These are phyloP conservation scores for Pantherophis vulpinus DNA, from an alignment of 2,797 vertebrate genomes.

Conservation along the genomic window DNA sequence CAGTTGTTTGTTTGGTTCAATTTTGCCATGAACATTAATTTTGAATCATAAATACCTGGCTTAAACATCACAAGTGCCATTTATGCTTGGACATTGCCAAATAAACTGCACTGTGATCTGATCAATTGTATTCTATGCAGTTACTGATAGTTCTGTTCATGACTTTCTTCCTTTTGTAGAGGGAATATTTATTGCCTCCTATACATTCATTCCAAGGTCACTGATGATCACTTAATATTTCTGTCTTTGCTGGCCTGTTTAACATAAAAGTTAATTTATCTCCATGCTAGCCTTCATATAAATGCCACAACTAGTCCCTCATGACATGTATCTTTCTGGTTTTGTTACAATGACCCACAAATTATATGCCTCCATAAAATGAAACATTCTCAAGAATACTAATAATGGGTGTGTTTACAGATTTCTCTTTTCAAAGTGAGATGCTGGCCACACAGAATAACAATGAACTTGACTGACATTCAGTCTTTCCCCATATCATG, in stretches of 20 bases:
- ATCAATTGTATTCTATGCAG: background rate
- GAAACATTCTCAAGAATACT: background rate
- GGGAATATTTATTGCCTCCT: background rate
- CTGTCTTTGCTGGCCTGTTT: background rate
- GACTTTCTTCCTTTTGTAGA: background rate
- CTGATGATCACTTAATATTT: background rate
- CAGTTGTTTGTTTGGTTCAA: background rate
- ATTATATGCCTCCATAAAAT: background rate
- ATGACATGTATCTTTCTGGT: background rate
- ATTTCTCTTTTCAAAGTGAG: background rate
- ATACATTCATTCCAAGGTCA: background rate
- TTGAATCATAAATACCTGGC: background rate
- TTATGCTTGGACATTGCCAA: background rate
- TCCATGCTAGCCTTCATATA: background rate
- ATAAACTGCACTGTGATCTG: background rate
- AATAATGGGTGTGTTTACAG: background rate
- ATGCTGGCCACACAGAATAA: background rate
- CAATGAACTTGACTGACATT: background rate
- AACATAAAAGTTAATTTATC: background rate
- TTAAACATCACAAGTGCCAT: background rate
- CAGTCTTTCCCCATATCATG: background rate
- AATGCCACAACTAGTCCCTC: background rate
- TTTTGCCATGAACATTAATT: background rate
- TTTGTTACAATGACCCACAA: background rate
- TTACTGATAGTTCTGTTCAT: background rate